These are phyloP conservation scores for Notarius quadriscutis DNA, from an alignment of 2,113 vertebrate species.

Conservation along the genomic window DNA sequence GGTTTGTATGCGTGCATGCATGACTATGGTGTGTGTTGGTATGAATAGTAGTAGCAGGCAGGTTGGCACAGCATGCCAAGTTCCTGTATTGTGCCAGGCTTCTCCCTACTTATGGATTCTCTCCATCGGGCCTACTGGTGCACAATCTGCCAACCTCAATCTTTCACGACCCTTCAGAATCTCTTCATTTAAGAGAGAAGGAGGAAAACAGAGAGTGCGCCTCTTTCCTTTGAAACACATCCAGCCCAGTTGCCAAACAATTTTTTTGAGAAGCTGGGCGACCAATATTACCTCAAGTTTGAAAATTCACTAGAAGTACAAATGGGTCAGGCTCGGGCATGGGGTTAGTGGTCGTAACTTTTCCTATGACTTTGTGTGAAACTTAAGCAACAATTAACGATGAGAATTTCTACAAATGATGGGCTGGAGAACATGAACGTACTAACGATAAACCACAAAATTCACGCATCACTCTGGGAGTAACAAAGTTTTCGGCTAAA, in stretches of 20 bases:
- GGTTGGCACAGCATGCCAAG: conserved; percentile 50
- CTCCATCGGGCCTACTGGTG: conserved; percentile 49
- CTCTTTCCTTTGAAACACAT: background rate
- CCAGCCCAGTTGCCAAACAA: background rate
- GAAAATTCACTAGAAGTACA: background rate
- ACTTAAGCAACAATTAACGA: background rate
- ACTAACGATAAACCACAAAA: background rate
- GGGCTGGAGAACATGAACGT: background rate
- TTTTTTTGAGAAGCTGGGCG: background rate
- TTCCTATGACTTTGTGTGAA: background rate
- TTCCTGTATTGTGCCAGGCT: conserved; percentile 53
- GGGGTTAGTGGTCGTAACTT: background rate
- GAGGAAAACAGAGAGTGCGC: background rate
- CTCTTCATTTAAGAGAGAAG: conserved; percentile 12
- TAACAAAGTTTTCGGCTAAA: conserved; percentile 26
- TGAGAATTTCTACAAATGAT: background rate
- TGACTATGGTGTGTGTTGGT: conserved; percentile 43
- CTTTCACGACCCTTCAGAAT: background rate
- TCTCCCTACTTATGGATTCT: conserved; percentile 45
- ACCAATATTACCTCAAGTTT: background rate
- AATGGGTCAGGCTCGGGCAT: background rate
- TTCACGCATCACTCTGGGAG: background rate
- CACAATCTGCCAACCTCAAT: conserved; percentile 49
- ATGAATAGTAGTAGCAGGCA: conserved; percentile 48
- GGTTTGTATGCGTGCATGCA: background rate